Conservation (phyloP, 2,888 invertebrate genomes). For the Villa cingulata region DNA sequence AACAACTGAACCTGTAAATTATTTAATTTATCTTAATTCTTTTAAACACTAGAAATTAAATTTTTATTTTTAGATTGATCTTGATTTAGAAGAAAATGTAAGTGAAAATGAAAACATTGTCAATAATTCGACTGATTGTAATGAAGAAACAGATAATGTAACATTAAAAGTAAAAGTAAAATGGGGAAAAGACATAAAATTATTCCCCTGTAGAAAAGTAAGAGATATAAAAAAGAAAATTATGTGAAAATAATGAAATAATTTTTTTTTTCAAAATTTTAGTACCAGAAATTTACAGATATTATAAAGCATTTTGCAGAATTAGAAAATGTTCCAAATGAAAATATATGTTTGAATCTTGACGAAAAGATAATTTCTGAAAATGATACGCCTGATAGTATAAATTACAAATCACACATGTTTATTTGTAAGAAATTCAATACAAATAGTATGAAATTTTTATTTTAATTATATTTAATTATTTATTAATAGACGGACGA, state of each 20-base stretch:
- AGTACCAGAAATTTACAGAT: slow-evolving; percentile 25
- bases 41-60: too few relatives aligned
- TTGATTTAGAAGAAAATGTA: slow-evolving; percentile 11
- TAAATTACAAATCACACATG: slow-evolving; percentile 23
- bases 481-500: background rate
- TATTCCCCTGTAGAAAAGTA: slow-evolving; percentile 21
- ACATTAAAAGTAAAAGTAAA: slow-evolving; percentile 18
- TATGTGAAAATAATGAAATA: background rate
- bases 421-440: slow-evolving; percentile 22
- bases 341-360: slow-evolving; percentile 22
- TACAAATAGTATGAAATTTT: background rate
- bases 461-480: background rate
- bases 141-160: slow-evolving; percentile 20
- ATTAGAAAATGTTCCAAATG: slow-evolving; percentile 20
- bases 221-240: background rate
- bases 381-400: slow-evolving; percentile 24
- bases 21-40: background rate
- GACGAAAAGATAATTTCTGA: slow-evolving; percentile 21
- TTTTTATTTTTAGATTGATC: background rate
- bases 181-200: slow-evolving; percentile 26
- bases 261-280: background rate
- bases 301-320: slow-evolving; percentile 24
- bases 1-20: background rate
- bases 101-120: background rate
- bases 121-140: slow-evolving; percentile 18